A percentile compares a stretch with the other conserved stretches of the same genome.
These are phyloP conservation scores for Mormoops blainvillei DNA, from an alignment of 2,113 vertebrate species.

Conservation along the genomic window DNA sequence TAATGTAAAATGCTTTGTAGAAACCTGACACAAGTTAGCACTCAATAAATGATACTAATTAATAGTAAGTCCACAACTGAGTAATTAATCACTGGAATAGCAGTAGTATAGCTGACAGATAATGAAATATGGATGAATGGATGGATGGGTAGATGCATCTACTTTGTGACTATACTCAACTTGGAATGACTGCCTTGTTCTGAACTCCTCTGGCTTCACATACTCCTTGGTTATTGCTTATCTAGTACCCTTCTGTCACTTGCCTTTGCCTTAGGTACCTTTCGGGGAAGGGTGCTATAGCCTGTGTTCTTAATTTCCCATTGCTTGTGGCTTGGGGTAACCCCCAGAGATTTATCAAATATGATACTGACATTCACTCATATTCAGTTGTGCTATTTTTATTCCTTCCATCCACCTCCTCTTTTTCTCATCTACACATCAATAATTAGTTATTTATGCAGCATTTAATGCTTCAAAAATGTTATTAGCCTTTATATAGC, in stretches of 20 bases:
- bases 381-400: background rate
- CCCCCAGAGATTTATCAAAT: background rate
- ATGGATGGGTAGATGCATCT: background rate
- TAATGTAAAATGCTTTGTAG: background rate
- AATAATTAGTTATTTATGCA: conserved; percentile 15
- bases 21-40: background rate
- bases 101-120: background rate
- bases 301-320: background rate
- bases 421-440: conserved; percentile 6
- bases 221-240: background rate
- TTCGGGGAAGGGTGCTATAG: background rate
- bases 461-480: conserved; percentile 39
- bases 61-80: background rate
- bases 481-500: conserved; percentile 13
- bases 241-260: background rate
- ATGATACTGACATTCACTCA: background rate
- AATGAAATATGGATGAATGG: background rate
- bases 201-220: background rate
- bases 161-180: background rate
- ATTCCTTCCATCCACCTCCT: background rate
- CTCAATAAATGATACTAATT: background rate
- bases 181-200: background rate
- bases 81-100: background rate
- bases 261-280: background rate
- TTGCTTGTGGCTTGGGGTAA: background rate